A percentile compares a stretch with the other conserved stretches of the same genome.
Conservation (phyloP, 1,140 invertebrate genomes). For the Drosophila nigromelanica region DNA sequence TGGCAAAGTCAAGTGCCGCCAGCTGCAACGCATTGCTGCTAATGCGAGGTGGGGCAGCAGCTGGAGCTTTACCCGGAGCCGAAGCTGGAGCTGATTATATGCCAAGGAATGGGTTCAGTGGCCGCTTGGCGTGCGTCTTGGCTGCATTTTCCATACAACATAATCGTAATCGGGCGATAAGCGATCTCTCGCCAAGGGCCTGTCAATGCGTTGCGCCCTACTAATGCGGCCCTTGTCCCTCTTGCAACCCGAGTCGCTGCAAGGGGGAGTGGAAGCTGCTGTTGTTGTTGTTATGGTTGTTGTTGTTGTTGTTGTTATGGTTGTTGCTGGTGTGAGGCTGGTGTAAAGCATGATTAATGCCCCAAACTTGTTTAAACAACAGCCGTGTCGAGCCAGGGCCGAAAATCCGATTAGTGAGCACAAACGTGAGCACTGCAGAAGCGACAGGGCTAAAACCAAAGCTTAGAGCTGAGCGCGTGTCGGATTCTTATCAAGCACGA, state of each 20-base stretch:
- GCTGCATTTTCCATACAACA: constrained; percentile 55
- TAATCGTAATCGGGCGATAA: constrained; percentile 72
- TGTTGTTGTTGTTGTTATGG: not conserved
- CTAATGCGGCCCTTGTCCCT: constrained; percentile 62
- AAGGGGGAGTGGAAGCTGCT: not conserved
- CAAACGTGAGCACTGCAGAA: constrained; percentile 51
- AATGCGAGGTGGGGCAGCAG: constrained; percentile 3
- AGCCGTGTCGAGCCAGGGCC: constrained; percentile 71
- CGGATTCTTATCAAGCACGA: no score
- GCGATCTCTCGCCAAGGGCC: constrained; percentile 64
- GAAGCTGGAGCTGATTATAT: constrained; percentile 62
- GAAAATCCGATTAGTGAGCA: constrained; percentile 75
- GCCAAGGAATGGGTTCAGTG: constrained; percentile 57
- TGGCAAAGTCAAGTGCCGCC: constrained; percentile 15
- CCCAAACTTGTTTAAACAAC: constrained; percentile 79
- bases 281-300: no score
- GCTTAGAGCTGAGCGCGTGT: no score
- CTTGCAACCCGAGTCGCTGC: not conserved
- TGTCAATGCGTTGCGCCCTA: constrained; percentile 74
- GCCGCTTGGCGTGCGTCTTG: constrained; percentile 21
- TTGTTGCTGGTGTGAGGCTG: constrained; percentile 3
- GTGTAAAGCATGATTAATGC: constrained; percentile 81
- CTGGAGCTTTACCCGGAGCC: not conserved
- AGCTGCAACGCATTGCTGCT: constrained; percentile 45
- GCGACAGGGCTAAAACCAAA: constrained; percentile 4